These are phyloP conservation scores for Tenebrosternarchus preto DNA, from an alignment of 2,113 vertebrate species.

Conservation along the genomic window DNA sequence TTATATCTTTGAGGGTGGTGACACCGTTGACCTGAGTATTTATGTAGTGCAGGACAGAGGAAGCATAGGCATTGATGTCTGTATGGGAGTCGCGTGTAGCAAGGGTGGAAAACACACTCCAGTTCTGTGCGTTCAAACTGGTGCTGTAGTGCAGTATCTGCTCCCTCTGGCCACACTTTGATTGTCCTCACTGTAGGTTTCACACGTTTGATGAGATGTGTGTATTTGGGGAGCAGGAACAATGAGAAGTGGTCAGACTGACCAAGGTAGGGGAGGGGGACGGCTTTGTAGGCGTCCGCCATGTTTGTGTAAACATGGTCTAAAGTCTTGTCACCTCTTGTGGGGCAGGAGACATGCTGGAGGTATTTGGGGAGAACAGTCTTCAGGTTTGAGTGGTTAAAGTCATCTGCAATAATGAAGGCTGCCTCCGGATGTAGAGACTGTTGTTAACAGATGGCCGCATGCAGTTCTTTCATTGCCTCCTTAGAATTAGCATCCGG, in stretches of 20 bases:
- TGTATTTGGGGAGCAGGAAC: not conserved
- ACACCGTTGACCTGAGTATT: too few species aligned
- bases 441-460: too few species aligned
- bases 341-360: too few species aligned
- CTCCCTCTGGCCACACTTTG: not conserved
- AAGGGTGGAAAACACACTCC: too few species aligned
- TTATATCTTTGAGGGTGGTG: too few species aligned
- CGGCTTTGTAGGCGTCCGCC: not conserved
- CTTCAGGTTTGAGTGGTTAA: too few species aligned
- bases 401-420: conserved; percentile 28
- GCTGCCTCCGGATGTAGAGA: not conserved
- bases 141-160: conserved; percentile 1
- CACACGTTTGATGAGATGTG: conserved; percentile 6
- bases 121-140: not conserved
- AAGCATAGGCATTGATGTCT: too few species aligned
- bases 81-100: too few species aligned
- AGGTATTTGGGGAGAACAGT: too few species aligned
- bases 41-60: too few species aligned
- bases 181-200: conserved; percentile 1
- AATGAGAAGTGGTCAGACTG: not conserved
- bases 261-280: not conserved
- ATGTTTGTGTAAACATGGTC: not conserved
- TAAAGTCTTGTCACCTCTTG: too few species aligned
- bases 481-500: conserved; percentile 32
- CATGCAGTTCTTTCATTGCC: not conserved